phyloP scores from a whole-genome alignment of 2,113 vertebrate genomes.

The Dasyprocta punctata region DNA sequence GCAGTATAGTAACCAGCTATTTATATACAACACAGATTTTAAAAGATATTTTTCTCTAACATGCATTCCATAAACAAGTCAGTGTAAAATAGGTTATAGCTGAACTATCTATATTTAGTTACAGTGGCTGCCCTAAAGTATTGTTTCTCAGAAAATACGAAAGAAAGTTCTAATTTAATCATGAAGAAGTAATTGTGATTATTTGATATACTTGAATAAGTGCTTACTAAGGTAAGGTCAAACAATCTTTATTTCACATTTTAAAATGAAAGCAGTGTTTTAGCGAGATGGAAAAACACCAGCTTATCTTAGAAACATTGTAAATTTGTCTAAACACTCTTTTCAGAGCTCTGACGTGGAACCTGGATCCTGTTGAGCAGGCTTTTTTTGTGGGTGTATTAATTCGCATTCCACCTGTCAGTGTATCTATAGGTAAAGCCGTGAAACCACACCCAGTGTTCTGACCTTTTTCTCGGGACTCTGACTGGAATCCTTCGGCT shows the following conservation, averaged over 20 bases:
- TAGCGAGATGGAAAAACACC: slow-evolving; percentile 61
- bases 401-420: slow-evolving; percentile 84
- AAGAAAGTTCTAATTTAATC: slow-evolving; percentile 32
- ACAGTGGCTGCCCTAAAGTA: slow-evolving; percentile 2
- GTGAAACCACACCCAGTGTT: slow-evolving; percentile 85
- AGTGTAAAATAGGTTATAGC: slow-evolving; percentile 60
- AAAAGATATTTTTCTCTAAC: neutral
- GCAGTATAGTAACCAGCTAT: neutral
- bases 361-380: slow-evolving; percentile 86
- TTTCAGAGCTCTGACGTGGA: slow-evolving; percentile 70
- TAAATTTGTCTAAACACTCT: slow-evolving; percentile 77
- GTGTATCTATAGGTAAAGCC: slow-evolving; percentile 80
- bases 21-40: neutral
- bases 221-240: slow-evolving; percentile 56
- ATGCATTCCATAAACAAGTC: neutral
- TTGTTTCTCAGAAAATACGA: slow-evolving; percentile 32
- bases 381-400: slow-evolving; percentile 82
- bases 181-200: slow-evolving; percentile 26
- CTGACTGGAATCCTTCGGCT: slow-evolving; percentile 78
- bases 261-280: slow-evolving; percentile 69
- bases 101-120: slow-evolving; percentile 24
- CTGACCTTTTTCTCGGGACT: slow-evolving; percentile 80
- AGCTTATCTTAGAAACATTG: slow-evolving; percentile 65
- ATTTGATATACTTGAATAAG: slow-evolving; percentile 65
- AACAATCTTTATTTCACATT: neutral